Evolutionary conservation across 2,888 invertebrate species (phyloP), one percentile per base, ranked within the genome.

Genomic region (Epsilonema sp.): DNA sequence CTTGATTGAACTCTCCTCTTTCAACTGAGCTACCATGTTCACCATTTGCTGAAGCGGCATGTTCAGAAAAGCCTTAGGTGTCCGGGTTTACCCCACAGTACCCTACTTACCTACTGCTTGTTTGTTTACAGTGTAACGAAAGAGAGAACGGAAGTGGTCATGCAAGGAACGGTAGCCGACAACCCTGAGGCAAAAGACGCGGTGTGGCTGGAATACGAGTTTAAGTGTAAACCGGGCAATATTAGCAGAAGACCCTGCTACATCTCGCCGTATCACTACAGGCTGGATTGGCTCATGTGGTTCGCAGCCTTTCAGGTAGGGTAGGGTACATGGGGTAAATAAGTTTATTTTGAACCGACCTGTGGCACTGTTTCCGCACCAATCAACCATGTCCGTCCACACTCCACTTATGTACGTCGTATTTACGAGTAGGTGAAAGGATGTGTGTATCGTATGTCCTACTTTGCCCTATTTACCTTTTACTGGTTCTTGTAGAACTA

Each of bases 221-320:
- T 69, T 55, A 66, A 67, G 47, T 68, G 68, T 55, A 69, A 69
- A 55, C 68, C 69, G n/a, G 67, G 68, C 2, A 56, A 58, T 47
- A 52, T 64, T 2, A 57, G 54, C 3, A 54, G 62, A 19, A 49
- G 60, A 16, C 69, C 69, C 21, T 69, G 68, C 52, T 25, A 67
- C 16, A 67, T 69, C 39, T 66, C 67, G 22, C 68, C 69, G 2
- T 69, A 67, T 52, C 69, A 69, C 54, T 68, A 69, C 52, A 53
- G 69, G 26, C 59, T 69, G 3, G 68, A 69, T 52, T 69, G 68
- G 68, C 58, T 68, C 13, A 63, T 68, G 61, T 69, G 68, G 68
- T 69, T 69, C 55, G 66, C 68, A 26, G 67, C 67, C 26, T 68
- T 69, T 53, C 66, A 67, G 60, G 65, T 64, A 49, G 49, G 49